Base-by-base conservation (phyloP, 1,140 invertebrate species). In the Teleopsis dalmanni region DNA sequence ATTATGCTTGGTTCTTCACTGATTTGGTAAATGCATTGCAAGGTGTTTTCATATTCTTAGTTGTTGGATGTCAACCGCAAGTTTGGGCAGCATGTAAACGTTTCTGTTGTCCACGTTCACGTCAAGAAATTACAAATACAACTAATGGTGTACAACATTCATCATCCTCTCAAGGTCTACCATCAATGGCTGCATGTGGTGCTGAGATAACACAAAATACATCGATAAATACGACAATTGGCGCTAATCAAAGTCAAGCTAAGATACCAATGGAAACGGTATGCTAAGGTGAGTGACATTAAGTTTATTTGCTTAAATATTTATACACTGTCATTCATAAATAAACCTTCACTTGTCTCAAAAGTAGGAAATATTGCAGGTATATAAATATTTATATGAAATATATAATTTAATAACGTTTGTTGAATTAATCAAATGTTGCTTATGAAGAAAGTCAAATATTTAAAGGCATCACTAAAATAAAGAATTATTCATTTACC, bases 31-130 rank as follows among this genome's bases (percentile, higher is more conserved):
- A 91, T 71, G 81, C 84, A 40, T 75, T 90, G 23, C 88, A 92
- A 70, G 88, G 88, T 33, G 81, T 91, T n/a, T 81, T 91, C 61
- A 91, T 93, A 46, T 93, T 93, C 68, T 79, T 87, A 52, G 88
- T 91, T 33, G 87, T 91, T 40, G 86, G 87, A 22, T 89, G 86
- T 69, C 88, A 91, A 73, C 86, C 86, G n/a, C 84, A 87, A 73
- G 79, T 85, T 26, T 78, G 82, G 62, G 77, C 81, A 18, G 82
- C 83, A 16, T 68, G 84, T 11, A 83, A 82, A 57, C 73, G 82
- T 47, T 70, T 84, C 48, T 76, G 79, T 73, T 74, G 75, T 77
- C 72, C 75, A 77, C 68, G 72, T 58, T 54, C 74, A 70, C 43
- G 74, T 64, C 54, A 76, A 70, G 55, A 72, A 60, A 75, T 75